Percentiles rank a stretch among this genome's conserved stretches.
These are phyloP conservation scores for Lasioglossum malachurum DNA, from an alignment of 2,888 invertebrate species.

Conservation along the genomic window DNA sequence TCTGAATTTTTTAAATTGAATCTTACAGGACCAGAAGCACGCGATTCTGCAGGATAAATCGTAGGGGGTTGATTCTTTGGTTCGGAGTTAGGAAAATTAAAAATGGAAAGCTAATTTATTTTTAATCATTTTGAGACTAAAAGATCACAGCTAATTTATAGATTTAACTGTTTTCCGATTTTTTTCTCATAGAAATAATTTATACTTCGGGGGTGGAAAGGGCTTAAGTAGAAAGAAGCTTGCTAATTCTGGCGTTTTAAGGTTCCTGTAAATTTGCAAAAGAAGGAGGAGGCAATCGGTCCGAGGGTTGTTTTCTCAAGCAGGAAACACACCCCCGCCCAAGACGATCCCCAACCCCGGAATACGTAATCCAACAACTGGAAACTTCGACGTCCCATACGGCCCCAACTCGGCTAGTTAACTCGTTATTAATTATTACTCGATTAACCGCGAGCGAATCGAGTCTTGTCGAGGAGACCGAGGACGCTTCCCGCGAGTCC, in stretches of 20 bases:
- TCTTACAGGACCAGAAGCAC: too few species aligned
- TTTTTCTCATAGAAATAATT: too few species aligned
- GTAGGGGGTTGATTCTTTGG: too few species aligned
- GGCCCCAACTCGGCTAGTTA: slow-evolving; percentile 19
- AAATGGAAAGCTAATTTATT: too few species aligned
- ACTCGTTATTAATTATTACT: slow-evolving; percentile 24
- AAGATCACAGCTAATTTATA: too few species aligned
- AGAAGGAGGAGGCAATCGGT: neutral
- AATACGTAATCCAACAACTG: slow-evolving; percentile 9
- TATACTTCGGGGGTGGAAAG: too few species aligned
- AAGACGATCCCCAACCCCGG: neutral
- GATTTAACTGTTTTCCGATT: too few species aligned
- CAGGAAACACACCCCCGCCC: neutral
- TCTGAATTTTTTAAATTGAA: neutral
- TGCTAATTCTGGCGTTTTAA: too few species aligned
- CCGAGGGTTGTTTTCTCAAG: neutral
- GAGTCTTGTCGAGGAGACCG: neutral
- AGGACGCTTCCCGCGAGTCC: neutral
- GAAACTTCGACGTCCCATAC: slow-evolving; percentile 18
- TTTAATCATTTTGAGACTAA: too few species aligned
- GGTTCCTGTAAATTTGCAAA: neutral
- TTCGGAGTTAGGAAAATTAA: too few species aligned
- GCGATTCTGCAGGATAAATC: too few species aligned
- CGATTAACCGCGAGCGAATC: slow-evolving; percentile 22
- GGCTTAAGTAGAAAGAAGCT: too few species aligned